Base-by-base conservation (phyloP, 1,140 invertebrate species). In the Holotrichia oblita region DNA sequence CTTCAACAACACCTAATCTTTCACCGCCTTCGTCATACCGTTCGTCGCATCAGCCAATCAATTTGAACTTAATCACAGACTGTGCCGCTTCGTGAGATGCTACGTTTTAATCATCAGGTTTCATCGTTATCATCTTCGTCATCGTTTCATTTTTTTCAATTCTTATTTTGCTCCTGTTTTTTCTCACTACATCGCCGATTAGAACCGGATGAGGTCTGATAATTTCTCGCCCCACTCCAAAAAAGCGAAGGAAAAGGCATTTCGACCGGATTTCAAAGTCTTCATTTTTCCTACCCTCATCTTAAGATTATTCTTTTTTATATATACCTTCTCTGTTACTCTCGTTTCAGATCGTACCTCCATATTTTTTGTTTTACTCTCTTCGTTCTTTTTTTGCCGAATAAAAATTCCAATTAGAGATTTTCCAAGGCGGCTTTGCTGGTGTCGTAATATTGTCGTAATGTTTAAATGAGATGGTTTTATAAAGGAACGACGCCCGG, bases 371-470 rank as follows among this genome's bases (percentile, higher is more conserved):
- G n/a, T 10, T 2, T 64, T 27, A 20, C 61, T 64, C n/a, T 64
- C 61, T 12, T 64, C 61, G n/a, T n/a, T n/a, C n/a, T n/a, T n/a
- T n/a, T n/a, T 1, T 4, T 10, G 44, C 17, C 61, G 61, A 64
- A 64, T 64, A 64, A 64, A 64, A 64, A 20, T 64, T 64, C 61
- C 61, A 64, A 64, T 64, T 64, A 64, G 61, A 64, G 61, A 64
- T 64, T 64, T 64, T 64, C 24, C 61, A 9, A 27, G 24, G 61
- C 20, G 20, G 61, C n/a, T n/a, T n/a, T 10, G 17, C 61, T 27
- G 61, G 20, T 27, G 61, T 64, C 61, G 61, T 64, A 64, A 64
- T 64, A 64, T 64, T 64, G 61, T 64, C 61, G 61, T 64, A 64
- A 64, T 64, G 17, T 64, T 64, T 64, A 64, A 17, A 64, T 17